Base-by-base conservation (phyloP, 2,888 invertebrate genomes). In the Plebejus melissa region DNA sequence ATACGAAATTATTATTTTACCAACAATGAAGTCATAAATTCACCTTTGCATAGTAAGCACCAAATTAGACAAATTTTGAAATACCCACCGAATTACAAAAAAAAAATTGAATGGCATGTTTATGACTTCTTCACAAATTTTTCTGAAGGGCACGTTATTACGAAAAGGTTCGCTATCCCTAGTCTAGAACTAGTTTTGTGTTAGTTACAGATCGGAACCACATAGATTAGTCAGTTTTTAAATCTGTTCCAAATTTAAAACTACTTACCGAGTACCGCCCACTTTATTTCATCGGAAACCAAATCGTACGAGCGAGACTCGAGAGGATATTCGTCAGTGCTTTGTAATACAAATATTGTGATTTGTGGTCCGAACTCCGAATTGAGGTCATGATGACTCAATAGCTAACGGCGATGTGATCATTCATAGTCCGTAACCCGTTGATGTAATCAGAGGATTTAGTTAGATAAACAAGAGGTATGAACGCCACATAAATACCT, bases 351-450 rank as follows among this genome's bases (percentile, higher is more conserved):
- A 60, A 60, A 60, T 60, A 9, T 60, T 28, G 11, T 65, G 32
- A 36, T 22, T 22, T 22, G 22, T 22, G 22, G 22, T 22, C 22
- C 22, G 22, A 22, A 22, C 22, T 36, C 13, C 54, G 3, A 16
- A 54, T 16, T 16, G 54, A 54, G 65, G 65, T 65, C 65, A 65
- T 28, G 28, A n/a, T 65, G 65, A 65, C 32, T 65, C 65, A 65
- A 13, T 36, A 16, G 11, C 32, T 32, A 36, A 65, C 65, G 4
- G 36, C 65, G 36, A 65, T 65, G 65, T 65, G 32, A 65, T 65
- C 65, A 60, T 28, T 60, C 28, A 32, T 65, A 36, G 32, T 0
- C 13, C 16, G 54, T 54, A 54, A 4, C 11, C 13, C 32, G 32
- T 65, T 65, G 60, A 65, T 65, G 60, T 36, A 65, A 65, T 16